Evolutionary conservation across 2,797 vertebrate genomes (phyloP), one percentile per base, ranked within the genome.

Genomic region (Pipistrellus nathusii): DNA sequence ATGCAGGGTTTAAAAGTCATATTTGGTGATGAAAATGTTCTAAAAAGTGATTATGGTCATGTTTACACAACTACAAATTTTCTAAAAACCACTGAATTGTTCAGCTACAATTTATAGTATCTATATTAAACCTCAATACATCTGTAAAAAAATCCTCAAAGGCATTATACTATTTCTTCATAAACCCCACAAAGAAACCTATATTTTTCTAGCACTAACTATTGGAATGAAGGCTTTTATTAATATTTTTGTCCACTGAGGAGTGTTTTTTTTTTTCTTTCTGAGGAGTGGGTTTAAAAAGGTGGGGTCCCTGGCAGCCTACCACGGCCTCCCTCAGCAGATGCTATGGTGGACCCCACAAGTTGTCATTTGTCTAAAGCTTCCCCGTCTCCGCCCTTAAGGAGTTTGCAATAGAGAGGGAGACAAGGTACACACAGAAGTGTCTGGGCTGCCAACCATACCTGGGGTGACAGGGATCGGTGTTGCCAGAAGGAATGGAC

Each of bases 121-220:
- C 35, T 80, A 71, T 23, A 87, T 89, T 90, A 90, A 84, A 85
- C 51, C 46, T 91, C 44, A 53, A 38, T 53, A 41, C 90, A 95
- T 85, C 15, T 14, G 53, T 46, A 82, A 71, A 86, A 88, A 88
- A 32, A 25, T 59, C 57, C 62, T n/a, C 30, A 21, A 89, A 88
- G 48, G 5, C 80, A 85, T 90, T 96, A 96, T 95, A 97, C 94
- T 95, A 96, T 95, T 88, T 95, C 88, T 96, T 94, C 93, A 92
- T 96, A 87, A 92, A 92, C 69, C 7, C 6, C 66, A 48, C 68
- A 46, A 85, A 27, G 30, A 86, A 76, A 85, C 14, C 68, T 81
- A 62, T 69, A 72, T 94, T 90, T 93, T 76, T 35, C 51, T 71
- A 85, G 25, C 27, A n/a, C 80, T 68, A 35, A 82, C 10, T 13